Evolutionary conservation across 2,797 vertebrate genomes (phyloP).

Genomic region (Pterois miles): DNA sequence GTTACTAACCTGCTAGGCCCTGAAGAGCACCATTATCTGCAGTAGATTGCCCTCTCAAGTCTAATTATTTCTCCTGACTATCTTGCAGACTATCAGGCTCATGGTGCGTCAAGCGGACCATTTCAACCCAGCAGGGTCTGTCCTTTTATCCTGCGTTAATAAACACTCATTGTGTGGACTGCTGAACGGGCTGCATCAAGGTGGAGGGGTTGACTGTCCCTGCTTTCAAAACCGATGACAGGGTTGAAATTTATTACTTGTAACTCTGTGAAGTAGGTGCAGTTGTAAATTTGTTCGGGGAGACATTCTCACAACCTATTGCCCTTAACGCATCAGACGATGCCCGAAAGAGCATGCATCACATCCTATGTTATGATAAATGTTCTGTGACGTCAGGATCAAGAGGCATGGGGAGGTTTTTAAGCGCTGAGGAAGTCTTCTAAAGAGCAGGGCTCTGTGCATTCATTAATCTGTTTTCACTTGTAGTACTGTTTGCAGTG

Average conservation of each 20-base stretch:
- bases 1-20: slow-evolving; percentile 27
- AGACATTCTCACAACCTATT: not conserved
- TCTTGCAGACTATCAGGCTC: slow-evolving; percentile 45
- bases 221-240: slow-evolving; percentile 21
- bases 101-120: slow-evolving; percentile 46
- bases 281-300: not conserved
- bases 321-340: not conserved
- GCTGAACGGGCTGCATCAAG: slow-evolving; percentile 26
- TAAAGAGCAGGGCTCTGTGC: not conserved
- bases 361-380: not conserved
- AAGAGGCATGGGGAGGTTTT: not conserved
- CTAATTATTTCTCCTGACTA: slow-evolving; percentile 58
- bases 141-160: slow-evolving; percentile 47
- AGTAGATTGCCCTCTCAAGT: slow-evolving; percentile 61
- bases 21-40: slow-evolving; percentile 53
- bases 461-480: slow-evolving; percentile 12
- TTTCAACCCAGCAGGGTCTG: slow-evolving; percentile 50
- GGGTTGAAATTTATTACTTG: not conserved
- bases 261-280: not conserved
- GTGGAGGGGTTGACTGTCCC: slow-evolving; percentile 6
- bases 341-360: not conserved
- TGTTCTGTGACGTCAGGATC: not conserved
- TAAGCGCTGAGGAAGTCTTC: slow-evolving; percentile 11
- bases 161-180: slow-evolving; percentile 52
- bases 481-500: slow-evolving; percentile 5